A percentile compares a stretch with the other conserved stretches of the same genome.
These are phyloP conservation scores for Ashinkailepas kermadecensis DNA, from an alignment of 2,888 invertebrate genomes.

Conservation along the genomic window DNA sequence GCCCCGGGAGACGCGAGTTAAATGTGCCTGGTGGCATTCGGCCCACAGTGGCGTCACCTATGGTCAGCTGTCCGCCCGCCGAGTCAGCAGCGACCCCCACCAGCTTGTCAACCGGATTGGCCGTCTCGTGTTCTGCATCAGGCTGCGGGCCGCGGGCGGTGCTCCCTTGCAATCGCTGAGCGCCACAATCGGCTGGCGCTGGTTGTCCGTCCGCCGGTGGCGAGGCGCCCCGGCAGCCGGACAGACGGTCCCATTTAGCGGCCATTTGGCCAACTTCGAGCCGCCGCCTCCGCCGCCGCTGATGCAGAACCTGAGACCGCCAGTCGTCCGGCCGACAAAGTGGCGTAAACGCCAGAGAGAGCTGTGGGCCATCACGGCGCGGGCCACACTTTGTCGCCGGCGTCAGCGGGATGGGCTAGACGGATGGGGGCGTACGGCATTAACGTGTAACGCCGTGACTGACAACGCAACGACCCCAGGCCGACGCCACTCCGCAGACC, in stretches of 20 bases:
- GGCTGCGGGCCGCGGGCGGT: neutral
- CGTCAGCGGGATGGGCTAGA: neutral
- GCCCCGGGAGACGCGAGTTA: no score
- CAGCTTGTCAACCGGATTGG: neutral
- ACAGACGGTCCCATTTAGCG: neutral
- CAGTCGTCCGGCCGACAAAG: neutral
- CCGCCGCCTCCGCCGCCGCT: neutral
- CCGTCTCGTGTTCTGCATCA: slow-evolving; percentile 1
- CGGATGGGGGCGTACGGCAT: neutral
- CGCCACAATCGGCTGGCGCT: no score
- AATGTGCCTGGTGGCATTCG: no score
- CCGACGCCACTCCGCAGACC: neutral
- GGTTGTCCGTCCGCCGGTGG: neutral
- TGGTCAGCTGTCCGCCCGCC: neutral
- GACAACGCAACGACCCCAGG: neutral
- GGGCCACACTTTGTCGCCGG: slow-evolving; percentile 7
- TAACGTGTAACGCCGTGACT: slow-evolving; percentile 2
- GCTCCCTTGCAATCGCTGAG: no score
- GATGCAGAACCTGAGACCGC: slow-evolving; percentile 10
- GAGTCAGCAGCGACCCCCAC: neutral
- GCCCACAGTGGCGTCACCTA: no score
- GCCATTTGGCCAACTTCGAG: neutral
- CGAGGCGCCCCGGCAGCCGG: neutral
- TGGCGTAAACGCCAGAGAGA: neutral
- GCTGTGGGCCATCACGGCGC: neutral